Base-by-base conservation (phyloP, 2,888 invertebrate species). In the Rotaria magnacalcarata region DNA sequence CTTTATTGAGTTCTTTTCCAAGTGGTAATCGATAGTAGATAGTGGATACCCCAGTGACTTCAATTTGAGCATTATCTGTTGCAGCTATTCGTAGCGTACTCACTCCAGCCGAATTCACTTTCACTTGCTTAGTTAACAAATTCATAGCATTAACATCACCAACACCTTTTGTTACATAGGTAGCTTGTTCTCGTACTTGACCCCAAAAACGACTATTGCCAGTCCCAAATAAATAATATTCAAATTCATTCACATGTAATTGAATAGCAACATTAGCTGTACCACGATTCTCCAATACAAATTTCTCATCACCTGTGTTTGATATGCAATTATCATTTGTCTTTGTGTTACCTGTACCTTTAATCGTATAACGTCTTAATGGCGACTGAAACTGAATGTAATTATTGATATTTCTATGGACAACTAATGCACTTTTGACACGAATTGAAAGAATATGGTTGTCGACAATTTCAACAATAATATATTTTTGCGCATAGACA, bases 381-480 rank as follows among this genome's bases (percentile, higher is more conserved):
- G 67, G 67, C 5, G 67, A 27, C 11, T 67, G 10, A 27, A 67
- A 27, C 34, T 34, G 27, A 34, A 67, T 34, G 19, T 67, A 34
- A 16, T 3, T 34, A 67, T 67, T 67, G 5, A 67, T 67, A 67
- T 67, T 67, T 67, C 6, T 27, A 67, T 27, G 67, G 14, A 67
- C 14, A 67, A 27, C 27, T 27, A 67, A 16, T 4, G 4, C 5
- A 67, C 34, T 16, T 16, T 27, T 67, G 27, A 27, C 3, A 80
- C 47, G 75, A 80, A 80, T 80, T 8, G 75, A 80, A 21, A 80
- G 19, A 80, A 80, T 80, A 80, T 47, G 41, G 21, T 41, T 43
- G 24, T 80, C 47, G 21, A 47, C 47, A 47, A 80, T 47, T 47
- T 80, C 75, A 21, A 80, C 47, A 80, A 80, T 24, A 80, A 80